Evolutionary conservation across 2,888 invertebrate genomes (phyloP).

Genomic region (Gastrophysa polygoni): DNA sequence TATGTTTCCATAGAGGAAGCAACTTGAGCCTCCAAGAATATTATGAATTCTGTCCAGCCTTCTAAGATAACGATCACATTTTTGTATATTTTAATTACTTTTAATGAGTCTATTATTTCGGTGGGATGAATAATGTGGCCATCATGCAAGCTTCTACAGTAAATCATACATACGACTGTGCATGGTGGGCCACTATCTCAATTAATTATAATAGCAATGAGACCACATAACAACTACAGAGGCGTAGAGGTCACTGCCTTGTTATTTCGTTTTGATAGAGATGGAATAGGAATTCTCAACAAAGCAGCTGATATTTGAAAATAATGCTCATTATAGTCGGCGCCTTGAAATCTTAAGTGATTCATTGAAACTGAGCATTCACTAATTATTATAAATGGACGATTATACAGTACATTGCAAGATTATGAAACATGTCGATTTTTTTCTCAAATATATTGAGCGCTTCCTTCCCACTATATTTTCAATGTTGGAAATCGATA

Average conservation of each 20-base stretch:
- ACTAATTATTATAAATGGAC: too few relatives aligned
- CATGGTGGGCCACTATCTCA: slow-evolving; percentile 41
- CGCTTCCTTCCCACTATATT: too few relatives aligned
- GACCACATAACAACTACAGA: slow-evolving; percentile 40
- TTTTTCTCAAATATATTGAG: too few relatives aligned
- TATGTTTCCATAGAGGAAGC: slow-evolving; percentile 7
- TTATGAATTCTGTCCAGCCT: slow-evolving; percentile 34
- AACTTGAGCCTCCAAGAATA: slow-evolving; percentile 23
- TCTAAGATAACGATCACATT: slow-evolving; percentile 36
- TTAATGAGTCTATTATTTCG: slow-evolving; percentile 45
- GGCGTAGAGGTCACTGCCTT: slow-evolving; percentile 42
- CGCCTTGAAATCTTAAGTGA: too few relatives aligned
- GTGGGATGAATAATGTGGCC: slow-evolving; percentile 35
- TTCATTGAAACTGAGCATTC: too few relatives aligned
- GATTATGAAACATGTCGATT: too few relatives aligned
- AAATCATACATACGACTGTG: slow-evolving; percentile 39
- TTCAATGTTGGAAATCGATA: too few relatives aligned
- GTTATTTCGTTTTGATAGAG: not conserved
- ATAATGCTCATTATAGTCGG: too few relatives aligned
- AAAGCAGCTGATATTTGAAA: too few relatives aligned
- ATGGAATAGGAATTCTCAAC: too few relatives aligned
- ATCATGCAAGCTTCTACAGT: slow-evolving; percentile 35
- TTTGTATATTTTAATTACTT: slow-evolving; percentile 43
- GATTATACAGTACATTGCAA: too few relatives aligned
- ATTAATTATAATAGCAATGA: slow-evolving; percentile 45